These are phyloP conservation scores for Drosophila nigrodunni DNA, from an alignment of 1,140 invertebrate genomes.

Conservation along the genomic window DNA sequence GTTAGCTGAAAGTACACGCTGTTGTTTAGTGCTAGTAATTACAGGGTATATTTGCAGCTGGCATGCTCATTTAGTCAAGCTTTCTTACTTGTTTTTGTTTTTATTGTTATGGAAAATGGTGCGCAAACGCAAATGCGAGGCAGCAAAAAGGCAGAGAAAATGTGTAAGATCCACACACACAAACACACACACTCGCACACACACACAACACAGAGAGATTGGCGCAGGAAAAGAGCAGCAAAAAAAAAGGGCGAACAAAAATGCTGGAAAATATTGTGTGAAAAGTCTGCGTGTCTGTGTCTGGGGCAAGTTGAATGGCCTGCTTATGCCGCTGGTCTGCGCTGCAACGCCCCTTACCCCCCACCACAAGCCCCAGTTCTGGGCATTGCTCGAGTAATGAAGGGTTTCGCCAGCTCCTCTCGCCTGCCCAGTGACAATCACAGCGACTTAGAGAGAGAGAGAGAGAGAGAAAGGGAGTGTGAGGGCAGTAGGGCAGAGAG, in stretches of 20 bases:
- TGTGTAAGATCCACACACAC: slow-evolving; percentile 16
- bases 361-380: slow-evolving; percentile 8
- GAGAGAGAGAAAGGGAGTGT: background rate
- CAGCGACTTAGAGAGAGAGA: background rate
- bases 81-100: slow-evolving; percentile 38
- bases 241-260: slow-evolving; percentile 59
- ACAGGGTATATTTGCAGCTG: slow-evolving; percentile 1
- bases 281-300: slow-evolving; percentile 50
- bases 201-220: slow-evolving; percentile 13
- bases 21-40: background rate
- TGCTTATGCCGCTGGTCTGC: slow-evolving; percentile 45
- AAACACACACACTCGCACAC: slow-evolving; percentile 11
- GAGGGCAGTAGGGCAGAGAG: background rate
- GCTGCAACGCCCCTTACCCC: no score
- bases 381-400: slow-evolving; percentile 66
- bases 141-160: slow-evolving; percentile 63
- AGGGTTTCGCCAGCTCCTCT: slow-evolving; percentile 65
- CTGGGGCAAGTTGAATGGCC: slow-evolving; percentile 70
- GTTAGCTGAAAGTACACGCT: background rate
- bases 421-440: slow-evolving; percentile 38
- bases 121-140: slow-evolving; percentile 77
- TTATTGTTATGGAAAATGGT: slow-evolving; percentile 76
- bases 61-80: background rate
- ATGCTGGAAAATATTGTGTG: slow-evolving; percentile 79
- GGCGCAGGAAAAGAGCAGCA: slow-evolving; percentile 47